Evolutionary conservation across 2,113 vertebrate genomes (phyloP).

Genomic region (Porphyrio hochstetteri): DNA sequence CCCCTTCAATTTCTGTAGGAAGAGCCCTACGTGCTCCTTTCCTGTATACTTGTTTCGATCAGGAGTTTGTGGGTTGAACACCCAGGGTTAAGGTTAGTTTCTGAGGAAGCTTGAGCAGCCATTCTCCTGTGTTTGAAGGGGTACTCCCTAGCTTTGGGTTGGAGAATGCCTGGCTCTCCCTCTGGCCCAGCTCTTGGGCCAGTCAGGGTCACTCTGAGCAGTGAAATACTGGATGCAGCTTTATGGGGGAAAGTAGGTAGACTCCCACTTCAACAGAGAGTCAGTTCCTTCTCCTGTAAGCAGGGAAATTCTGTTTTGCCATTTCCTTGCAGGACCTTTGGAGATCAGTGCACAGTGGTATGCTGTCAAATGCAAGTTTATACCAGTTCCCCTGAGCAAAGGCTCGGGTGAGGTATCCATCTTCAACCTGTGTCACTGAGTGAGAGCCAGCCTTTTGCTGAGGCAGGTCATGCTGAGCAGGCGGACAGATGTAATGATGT

Average conservation of each 20-base stretch:
- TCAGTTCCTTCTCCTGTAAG: no score
- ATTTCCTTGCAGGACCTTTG: not conserved
- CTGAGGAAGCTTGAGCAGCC: not conserved
- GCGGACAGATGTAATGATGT: not conserved
- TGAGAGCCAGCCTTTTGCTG: no score
- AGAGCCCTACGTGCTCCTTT: accelerated
- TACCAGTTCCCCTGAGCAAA: no score
- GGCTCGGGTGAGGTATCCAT: no score
- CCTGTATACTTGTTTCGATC: no score
- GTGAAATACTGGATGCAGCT: not conserved
- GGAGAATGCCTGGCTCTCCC: not conserved
- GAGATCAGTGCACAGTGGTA: not conserved
- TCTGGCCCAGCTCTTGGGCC: not conserved
- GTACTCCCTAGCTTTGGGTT: not conserved
- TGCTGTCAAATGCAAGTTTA: no score
- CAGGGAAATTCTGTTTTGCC: not conserved
- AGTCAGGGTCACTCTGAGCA: not conserved
- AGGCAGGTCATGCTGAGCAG: no score
- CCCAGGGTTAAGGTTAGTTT: not conserved
- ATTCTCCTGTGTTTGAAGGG: not conserved
- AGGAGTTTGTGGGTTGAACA: not conserved
- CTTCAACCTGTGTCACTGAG: no score
- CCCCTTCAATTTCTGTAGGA: not conserved
- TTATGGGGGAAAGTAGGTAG: not conserved
- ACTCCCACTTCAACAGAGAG: not conserved